Percentiles rank a stretch among this genome's conserved stretches.
Conservation (phyloP, 2,113 vertebrate genomes). For the Guaruba guarouba region DNA sequence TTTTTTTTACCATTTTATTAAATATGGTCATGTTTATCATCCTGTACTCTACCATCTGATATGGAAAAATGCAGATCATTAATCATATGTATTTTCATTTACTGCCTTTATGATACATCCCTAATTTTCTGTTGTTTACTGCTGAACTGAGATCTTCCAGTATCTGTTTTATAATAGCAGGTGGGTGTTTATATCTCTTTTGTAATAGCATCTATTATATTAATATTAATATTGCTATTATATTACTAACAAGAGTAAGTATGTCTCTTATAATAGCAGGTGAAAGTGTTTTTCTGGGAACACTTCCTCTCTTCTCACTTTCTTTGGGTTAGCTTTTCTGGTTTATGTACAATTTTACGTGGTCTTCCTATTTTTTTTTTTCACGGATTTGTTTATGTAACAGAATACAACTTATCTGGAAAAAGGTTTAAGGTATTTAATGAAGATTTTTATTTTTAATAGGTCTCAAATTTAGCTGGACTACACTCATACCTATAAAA, state of each 20-base stretch:
- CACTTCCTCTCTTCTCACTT: background rate
- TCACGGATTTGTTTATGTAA: background rate
- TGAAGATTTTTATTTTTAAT: background rate
- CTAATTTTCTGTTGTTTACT: background rate
- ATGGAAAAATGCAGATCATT: background rate
- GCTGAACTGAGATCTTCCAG: background rate
- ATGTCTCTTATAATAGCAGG: too few relatives aligned
- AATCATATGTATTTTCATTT: background rate
- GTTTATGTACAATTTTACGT: background rate
- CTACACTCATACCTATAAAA: background rate
- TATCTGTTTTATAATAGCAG: too few relatives aligned
- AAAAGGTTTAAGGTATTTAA: background rate
- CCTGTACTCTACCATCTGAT: background rate
- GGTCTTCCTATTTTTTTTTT: background rate
- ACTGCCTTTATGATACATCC: too few relatives aligned
- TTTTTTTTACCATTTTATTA: background rate
- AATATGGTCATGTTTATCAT: background rate
- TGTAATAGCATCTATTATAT: too few relatives aligned
- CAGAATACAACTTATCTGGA: background rate
- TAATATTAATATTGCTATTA: too few relatives aligned
- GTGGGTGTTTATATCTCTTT: background rate
- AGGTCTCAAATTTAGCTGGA: background rate
- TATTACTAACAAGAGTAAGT: too few relatives aligned
- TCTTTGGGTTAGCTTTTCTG: background rate
- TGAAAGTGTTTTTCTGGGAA: background rate